phyloP scores from a whole-genome alignment of 92 coral and sea anemone species.

The Heteractis magnifica region DNA sequence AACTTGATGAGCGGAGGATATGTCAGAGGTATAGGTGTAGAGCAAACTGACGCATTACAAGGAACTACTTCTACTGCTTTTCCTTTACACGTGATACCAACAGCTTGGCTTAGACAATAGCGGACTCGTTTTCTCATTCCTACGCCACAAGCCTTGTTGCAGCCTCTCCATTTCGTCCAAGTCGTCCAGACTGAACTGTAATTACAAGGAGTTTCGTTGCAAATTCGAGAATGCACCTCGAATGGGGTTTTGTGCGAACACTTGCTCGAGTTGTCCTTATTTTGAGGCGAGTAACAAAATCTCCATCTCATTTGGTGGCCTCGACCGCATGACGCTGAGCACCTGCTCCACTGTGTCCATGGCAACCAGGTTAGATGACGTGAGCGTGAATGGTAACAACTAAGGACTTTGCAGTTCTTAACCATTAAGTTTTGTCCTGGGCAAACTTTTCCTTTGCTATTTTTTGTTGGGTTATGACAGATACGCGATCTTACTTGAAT shows the following conservation, averaged over 20 bases:
- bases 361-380: constrained; percentile 50
- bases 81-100: constrained; percentile 75
- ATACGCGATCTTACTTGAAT: constrained; percentile 52
- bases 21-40: constrained; percentile 42
- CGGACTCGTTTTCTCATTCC: constrained; percentile 73
- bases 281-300: constrained; percentile 47
- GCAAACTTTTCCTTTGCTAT: constrained; percentile 32
- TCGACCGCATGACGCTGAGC: constrained; percentile 71
- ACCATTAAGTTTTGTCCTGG: constrained; percentile 45
- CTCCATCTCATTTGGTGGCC: constrained; percentile 87
- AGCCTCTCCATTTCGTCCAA: constrained; percentile 86
- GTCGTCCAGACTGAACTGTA: constrained; percentile 75
- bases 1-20: constrained; percentile 55
- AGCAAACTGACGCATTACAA: constrained; percentile 59
- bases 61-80: constrained; percentile 45
- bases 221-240: constrained; percentile 54
- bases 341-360: constrained; percentile 75
- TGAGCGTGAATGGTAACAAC: constrained; percentile 34
- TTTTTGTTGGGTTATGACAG: constrained; percentile 50
- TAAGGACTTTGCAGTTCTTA: constrained; percentile 33
- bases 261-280: constrained; percentile 38
- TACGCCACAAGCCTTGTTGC: constrained; percentile 72
- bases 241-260: constrained; percentile 56
- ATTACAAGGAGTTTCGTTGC: constrained; percentile 66
- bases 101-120: constrained; percentile 61